Evolutionary conservation across 2,888 invertebrate species (phyloP).

Genomic region (Ochlodes sylvanus): DNA sequence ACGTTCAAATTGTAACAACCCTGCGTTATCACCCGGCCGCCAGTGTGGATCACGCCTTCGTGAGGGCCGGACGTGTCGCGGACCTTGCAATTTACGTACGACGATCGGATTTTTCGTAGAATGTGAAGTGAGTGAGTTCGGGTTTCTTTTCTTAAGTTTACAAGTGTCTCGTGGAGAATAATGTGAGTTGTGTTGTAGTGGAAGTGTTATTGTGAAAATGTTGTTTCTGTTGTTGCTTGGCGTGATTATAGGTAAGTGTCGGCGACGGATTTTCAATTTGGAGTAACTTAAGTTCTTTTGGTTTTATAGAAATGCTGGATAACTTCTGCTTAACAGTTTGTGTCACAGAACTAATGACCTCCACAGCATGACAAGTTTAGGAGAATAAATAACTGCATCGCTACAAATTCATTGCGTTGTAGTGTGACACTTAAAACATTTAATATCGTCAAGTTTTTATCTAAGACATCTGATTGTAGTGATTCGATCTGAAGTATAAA

Average conservation of each 20-base stretch:
- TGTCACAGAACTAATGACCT: no score
- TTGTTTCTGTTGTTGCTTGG: constrained; percentile 26
- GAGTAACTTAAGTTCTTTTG: not conserved
- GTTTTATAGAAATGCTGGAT: not conserved
- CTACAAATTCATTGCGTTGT: no score
- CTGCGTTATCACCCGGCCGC: constrained; percentile 22
- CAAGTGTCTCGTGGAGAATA: constrained; percentile 22
- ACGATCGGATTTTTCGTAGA: constrained; percentile 21
- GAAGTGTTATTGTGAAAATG: constrained; percentile 24
- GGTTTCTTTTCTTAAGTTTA: constrained; percentile 13
- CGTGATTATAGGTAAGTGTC: constrained; percentile 28
- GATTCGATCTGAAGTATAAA: no score
- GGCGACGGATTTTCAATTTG: not conserved
- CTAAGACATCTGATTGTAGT: no score
- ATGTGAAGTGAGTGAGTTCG: constrained; percentile 31
- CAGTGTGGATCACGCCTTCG: constrained; percentile 23
- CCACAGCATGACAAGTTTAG: no score
- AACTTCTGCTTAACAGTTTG: no score
- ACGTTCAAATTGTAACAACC: constrained; percentile 22
- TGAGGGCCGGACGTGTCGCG: constrained; percentile 9
- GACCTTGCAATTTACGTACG: constrained; percentile 13
- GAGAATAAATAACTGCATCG: no score
- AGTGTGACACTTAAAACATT: no score
- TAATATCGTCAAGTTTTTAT: no score
- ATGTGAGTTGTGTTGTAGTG: constrained; percentile 32